phyloP scores from a whole-genome alignment of 2,888 invertebrate genomes.

The Eucriotettix oculatus region DNA sequence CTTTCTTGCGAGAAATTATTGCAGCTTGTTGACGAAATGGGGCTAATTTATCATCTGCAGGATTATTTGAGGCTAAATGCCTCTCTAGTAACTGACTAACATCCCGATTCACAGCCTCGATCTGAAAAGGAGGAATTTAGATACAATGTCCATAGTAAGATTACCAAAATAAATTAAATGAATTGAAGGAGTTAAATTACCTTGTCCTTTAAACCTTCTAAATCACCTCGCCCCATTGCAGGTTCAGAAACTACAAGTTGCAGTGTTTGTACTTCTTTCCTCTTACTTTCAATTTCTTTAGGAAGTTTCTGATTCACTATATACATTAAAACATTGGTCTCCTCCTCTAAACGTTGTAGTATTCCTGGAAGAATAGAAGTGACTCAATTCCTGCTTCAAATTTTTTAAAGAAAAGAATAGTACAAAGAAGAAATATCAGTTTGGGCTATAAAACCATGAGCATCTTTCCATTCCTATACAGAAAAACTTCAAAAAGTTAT shows the following conservation, averaged over 20 bases:
- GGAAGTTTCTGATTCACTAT: slow-evolving; percentile 65
- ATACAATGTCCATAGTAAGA: background rate
- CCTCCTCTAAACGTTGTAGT: slow-evolving; percentile 56
- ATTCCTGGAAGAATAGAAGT: slow-evolving; percentile 28
- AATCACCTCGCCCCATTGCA: slow-evolving; percentile 45
- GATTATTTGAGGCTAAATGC: slow-evolving; percentile 44
- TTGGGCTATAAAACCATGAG: too few relatives aligned
- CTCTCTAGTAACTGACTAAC: slow-evolving; percentile 57
- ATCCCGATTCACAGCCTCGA: slow-evolving; percentile 34
- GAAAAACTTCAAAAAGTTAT: too few relatives aligned
- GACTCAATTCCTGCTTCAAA: background rate
- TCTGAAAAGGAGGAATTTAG: slow-evolving; percentile 19
- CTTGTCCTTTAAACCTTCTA: slow-evolving; percentile 43
- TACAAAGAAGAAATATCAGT: too few relatives aligned
- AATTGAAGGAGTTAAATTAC: slow-evolving; percentile 22
- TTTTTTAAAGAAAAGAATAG: background rate
- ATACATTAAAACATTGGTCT: slow-evolving; percentile 56
- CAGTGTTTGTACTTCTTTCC: slow-evolving; percentile 50
- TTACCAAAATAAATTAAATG: background rate
- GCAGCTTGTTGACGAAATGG: slow-evolving; percentile 75
- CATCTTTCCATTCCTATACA: too few relatives aligned
- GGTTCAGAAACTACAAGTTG: slow-evolving; percentile 48
- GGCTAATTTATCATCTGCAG: slow-evolving; percentile 53
- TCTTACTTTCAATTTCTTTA: slow-evolving; percentile 44
- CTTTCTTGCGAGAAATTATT: slow-evolving; percentile 64